These are phyloP conservation scores for Pterostichus niger DNA, from an alignment of 2,888 invertebrate genomes.

Conservation along the genomic window DNA sequence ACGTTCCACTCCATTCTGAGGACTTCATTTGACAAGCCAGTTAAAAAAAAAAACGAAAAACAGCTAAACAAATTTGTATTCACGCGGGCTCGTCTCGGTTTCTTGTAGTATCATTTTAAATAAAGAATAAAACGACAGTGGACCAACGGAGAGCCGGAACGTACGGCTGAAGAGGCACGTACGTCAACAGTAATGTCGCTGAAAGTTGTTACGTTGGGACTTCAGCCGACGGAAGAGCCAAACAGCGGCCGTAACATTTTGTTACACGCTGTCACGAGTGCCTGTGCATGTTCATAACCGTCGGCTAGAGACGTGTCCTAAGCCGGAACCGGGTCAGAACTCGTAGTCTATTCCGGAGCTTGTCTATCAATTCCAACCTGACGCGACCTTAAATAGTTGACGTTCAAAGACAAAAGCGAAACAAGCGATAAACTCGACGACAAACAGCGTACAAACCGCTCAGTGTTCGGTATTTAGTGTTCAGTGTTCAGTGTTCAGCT, in stretches of 20 bases:
- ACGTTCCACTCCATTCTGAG: slow-evolving; percentile 46
- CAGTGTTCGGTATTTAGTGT: slow-evolving; percentile 10
- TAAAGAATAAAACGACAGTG: slow-evolving; percentile 61
- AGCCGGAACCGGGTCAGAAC: slow-evolving; percentile 4
- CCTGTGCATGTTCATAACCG: slow-evolving; percentile 49
- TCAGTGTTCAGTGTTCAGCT: slow-evolving; percentile 14
- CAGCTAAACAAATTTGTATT: slow-evolving; percentile 61
- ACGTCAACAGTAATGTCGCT: slow-evolving; percentile 61
- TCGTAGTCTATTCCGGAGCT: background rate
- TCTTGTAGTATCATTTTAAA: slow-evolving; percentile 61
- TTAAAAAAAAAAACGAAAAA: slow-evolving; percentile 62
- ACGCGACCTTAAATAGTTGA: background rate
- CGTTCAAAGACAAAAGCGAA: background rate
- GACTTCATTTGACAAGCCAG: slow-evolving; percentile 52
- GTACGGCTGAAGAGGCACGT: slow-evolving; percentile 58
- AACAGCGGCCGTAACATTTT: slow-evolving; percentile 58
- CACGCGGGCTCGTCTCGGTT: slow-evolving; percentile 55
- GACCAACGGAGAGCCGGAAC: slow-evolving; percentile 48
- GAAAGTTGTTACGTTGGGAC: slow-evolving; percentile 56
- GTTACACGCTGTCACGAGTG: slow-evolving; percentile 49
- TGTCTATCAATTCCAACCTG: slow-evolving; percentile 11
- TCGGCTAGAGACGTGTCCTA: slow-evolving; percentile 45
- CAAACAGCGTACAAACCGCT: slow-evolving; percentile 4
- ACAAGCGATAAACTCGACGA: slow-evolving; percentile 19
- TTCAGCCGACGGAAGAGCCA: slow-evolving; percentile 30